Evolutionary conservation across 2,888 invertebrate genomes (phyloP).

Genomic region (Meliscaeva auricollis): DNA sequence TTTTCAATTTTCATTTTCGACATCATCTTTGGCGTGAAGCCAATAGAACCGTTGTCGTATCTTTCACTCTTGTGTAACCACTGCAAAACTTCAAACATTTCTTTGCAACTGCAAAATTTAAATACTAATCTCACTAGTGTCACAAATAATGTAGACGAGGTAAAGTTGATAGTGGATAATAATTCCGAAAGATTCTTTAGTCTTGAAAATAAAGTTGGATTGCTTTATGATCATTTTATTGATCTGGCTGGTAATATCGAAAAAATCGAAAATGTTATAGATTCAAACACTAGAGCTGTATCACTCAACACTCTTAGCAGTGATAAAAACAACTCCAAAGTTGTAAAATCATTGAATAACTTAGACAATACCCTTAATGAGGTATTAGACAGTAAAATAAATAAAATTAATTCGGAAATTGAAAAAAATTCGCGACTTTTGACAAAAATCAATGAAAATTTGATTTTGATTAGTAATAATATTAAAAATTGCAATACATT

Average conservation of each 20-base stretch:
- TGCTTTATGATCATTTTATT: neutral
- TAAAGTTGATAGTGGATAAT: neutral
- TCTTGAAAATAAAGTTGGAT: too few species aligned
- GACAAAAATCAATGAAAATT: neutral
- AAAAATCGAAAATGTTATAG: neutral
- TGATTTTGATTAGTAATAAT: neutral
- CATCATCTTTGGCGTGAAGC: too few species aligned
- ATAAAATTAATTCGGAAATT: neutral
- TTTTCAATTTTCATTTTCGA: too few species aligned
- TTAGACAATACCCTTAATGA: neutral
- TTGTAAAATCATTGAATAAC: neutral
- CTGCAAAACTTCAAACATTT: neutral
- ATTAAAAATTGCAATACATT: neutral
- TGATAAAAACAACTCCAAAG: neutral
- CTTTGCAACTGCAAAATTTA: neutral
- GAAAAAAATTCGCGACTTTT: neutral
- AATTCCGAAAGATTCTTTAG: too few species aligned
- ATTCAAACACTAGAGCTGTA: neutral
- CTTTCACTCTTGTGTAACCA: neutral
- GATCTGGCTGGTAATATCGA: neutral
- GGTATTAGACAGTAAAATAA: neutral
- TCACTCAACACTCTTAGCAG: neutral
- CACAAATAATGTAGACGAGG: neutral
- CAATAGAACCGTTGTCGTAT: too few species aligned
- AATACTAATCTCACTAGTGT: too few species aligned